Evolutionary conservation across 2,888 invertebrate genomes (phyloP), one percentile per base, ranked within the genome.

Genomic region (Lissocephala sabroskyi): DNA sequence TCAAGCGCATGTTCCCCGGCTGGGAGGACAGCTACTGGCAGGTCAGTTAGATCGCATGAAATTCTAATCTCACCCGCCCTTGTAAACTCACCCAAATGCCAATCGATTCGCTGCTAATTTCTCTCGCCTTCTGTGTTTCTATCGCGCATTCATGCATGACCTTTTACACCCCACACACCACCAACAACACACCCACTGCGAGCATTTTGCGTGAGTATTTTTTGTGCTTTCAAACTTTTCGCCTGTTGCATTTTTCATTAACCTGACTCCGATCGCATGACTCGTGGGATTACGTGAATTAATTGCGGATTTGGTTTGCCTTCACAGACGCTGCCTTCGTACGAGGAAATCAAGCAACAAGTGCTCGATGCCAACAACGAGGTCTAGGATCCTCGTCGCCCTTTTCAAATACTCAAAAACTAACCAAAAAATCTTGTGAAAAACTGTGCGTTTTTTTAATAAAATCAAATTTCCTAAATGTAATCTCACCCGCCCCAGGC

Each of bases 1-100:
- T 95, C 85, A 92, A 88, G 68, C 88, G 89, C 17, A 86, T 91
- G 65, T 96, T 96, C 87, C 89, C 90, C 1, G 80, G 84, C 1
- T 96, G 96, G 95, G 88, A 92, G 59, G 81, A 86, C 1, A 86
- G 87, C 17, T 86, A 89, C 82, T 92, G 91, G 91, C 86, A 88
- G 78, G 90, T 90, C 64, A 85, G 87, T 86, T n/a, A 63, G 51
- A 29, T 54, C 59, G 35, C 2, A 9, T 35, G 40, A 29, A 23
- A 39, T 17, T 9, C 16, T 35, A 3, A 14, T 40, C 23, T 16
- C 37, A 33, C 49, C 41, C 26, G 44, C 33, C 23, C 39, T 33
- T 26, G 41, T 44, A 36, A 41, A 28, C 40, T 45, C 5, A 28
- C 10, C 13, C n/a, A 39, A 39, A 39, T 26, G 26, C 11, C 13